These are phyloP conservation scores for Danio aesculapii DNA, from an alignment of 2,797 vertebrate genomes.

Conservation along the genomic window DNA sequence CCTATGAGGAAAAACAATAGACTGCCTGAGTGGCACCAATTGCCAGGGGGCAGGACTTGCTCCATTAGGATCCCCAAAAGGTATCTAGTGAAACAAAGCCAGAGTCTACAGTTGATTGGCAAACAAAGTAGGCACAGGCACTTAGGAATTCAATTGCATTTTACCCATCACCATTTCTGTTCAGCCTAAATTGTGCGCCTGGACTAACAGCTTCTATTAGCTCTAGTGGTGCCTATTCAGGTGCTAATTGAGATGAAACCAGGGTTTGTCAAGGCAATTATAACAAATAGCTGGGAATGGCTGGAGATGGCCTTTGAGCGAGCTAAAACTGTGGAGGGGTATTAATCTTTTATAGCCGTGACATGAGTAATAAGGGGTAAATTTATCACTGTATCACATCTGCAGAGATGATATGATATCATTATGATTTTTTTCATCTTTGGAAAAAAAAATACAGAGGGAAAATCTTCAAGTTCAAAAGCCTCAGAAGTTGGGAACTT, in stretches of 20 bases:
- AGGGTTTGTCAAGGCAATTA: conserved; percentile 96
- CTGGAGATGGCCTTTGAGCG: conserved; percentile 91
- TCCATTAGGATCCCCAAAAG: conserved; percentile 71
- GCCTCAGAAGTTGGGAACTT: conserved; percentile 86
- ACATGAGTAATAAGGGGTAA: conserved; percentile 93
- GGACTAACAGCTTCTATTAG: conserved; percentile 91
- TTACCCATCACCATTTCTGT: conserved; percentile 67
- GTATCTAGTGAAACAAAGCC: conserved; percentile 65
- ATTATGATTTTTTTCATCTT: conserved; percentile 76
- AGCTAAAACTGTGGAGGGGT: conserved; percentile 86
- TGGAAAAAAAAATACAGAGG: conserved; percentile 78
- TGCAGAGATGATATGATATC: conserved; percentile 90
- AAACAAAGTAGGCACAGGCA: conserved; percentile 66
- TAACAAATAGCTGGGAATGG: conserved; percentile 94
- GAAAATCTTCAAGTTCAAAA: conserved; percentile 85
- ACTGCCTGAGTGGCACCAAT: conserved; percentile 65
- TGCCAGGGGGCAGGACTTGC: conserved; percentile 63
- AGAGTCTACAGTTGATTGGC: conserved; percentile 64
- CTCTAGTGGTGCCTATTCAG: conserved; percentile 89
- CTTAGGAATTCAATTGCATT: conserved; percentile 72
- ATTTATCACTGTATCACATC: conserved; percentile 91
- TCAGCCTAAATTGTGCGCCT: conserved; percentile 76
- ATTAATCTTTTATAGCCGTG: conserved; percentile 91
- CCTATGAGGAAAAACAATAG: conserved; percentile 64
- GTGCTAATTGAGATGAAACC: conserved; percentile 96